phyloP scores from a whole-genome alignment of 2,888 invertebrate species.

The Rotaria sp. region DNA sequence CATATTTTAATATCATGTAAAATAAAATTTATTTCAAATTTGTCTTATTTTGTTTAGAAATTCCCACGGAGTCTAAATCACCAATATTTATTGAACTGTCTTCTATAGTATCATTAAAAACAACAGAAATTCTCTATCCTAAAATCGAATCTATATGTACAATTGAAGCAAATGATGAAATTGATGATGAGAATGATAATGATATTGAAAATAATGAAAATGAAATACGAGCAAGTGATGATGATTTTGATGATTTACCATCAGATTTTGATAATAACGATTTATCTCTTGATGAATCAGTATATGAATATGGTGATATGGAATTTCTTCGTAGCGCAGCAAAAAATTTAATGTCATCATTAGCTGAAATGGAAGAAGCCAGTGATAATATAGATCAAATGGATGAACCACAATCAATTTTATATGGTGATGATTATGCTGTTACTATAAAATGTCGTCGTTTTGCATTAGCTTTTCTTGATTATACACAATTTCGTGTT shows the following conservation, averaged over 20 bases:
- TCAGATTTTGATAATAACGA: background rate
- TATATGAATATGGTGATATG: background rate
- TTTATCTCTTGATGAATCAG: background rate
- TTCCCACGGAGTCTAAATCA: background rate
- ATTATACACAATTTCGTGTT: background rate
- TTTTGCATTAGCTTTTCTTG: constrained; percentile 23
- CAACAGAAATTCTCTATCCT: background rate
- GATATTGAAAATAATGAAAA: background rate
- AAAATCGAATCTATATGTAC: too few relatives aligned
- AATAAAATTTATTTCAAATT: background rate
- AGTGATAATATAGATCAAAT: background rate
- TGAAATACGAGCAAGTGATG: background rate
- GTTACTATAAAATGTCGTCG: background rate
- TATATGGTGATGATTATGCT: constrained; percentile 26
- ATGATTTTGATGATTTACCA: constrained; percentile 2
- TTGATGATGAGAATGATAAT: background rate
- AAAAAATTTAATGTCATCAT: constrained; percentile 16
- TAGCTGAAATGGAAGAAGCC: background rate
- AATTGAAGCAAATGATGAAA: background rate
- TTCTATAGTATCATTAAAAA: background rate
- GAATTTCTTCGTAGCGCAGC: background rate
- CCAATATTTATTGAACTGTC: background rate
- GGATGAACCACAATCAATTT: background rate
- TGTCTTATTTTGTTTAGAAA: background rate
- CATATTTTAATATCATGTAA: background rate